phyloP scores from a whole-genome alignment of 2,113 vertebrate species.

The Phoenicopterus ruber region DNA sequence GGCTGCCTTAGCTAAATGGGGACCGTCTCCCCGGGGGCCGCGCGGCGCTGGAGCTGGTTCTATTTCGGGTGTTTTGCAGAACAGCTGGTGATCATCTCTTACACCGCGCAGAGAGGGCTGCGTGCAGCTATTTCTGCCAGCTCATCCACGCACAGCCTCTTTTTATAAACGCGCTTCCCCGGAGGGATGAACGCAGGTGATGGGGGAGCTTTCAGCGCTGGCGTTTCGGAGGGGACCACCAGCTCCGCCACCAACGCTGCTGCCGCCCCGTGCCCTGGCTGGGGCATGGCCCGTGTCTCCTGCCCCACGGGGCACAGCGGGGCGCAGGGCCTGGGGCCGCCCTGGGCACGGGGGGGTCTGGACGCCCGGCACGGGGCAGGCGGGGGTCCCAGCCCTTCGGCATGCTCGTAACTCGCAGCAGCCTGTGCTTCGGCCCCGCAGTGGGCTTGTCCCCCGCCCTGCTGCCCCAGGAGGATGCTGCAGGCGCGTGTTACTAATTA shows the following conservation, averaged over 20 bases:
- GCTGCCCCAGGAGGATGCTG: neutral
- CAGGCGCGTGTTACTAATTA: neutral
- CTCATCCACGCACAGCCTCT: neutral
- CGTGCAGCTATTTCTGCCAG: slow-evolving; percentile 39
- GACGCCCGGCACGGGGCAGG: rapidly evolving
- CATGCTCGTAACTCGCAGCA: rapidly evolving
- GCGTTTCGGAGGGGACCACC: rapidly evolving
- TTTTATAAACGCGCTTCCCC: neutral
- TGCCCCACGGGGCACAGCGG: neutral
- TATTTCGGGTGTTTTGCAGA: slow-evolving; percentile 34
- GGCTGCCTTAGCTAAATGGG: neutral
- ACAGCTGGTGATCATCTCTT: slow-evolving; percentile 5
- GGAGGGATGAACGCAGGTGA: neutral
- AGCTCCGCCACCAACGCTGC: neutral
- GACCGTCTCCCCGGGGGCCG: neutral
- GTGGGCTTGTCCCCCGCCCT: no score
- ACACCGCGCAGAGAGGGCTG: neutral
- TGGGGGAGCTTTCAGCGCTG: neutral
- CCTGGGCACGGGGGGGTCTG: neutral
- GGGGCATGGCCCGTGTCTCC: neutral
- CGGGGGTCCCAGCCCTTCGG: neutral
- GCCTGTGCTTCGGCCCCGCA: no score
- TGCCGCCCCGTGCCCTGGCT: no score
- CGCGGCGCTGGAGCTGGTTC: neutral
- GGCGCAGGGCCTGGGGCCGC: neutral